phyloP scores from a whole-genome alignment of 1,140 invertebrate genomes.

The Eciton burchellii region DNA sequence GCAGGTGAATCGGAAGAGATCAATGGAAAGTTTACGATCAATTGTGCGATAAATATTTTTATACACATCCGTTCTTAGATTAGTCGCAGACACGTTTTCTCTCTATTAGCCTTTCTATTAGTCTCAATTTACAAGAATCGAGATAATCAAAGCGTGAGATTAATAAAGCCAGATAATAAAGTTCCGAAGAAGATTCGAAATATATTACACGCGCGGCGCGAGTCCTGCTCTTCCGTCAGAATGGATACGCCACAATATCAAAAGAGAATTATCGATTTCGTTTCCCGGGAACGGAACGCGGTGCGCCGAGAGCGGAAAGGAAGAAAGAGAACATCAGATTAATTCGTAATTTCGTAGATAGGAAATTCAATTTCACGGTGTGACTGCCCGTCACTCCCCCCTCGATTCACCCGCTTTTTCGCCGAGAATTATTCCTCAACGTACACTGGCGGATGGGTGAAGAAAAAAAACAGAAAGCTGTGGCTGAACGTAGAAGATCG shows the following conservation, averaged over 20 bases:
- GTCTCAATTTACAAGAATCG: too few relatives aligned
- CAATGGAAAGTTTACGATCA: neutral
- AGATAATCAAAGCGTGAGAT: too few relatives aligned
- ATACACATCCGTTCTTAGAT: too few relatives aligned
- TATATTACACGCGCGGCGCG: neutral
- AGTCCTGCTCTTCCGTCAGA: too few relatives aligned
- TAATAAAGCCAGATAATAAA: too few relatives aligned
- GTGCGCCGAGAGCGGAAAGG: neutral
- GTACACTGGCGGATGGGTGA: neutral
- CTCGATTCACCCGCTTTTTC: conserved; percentile 17
- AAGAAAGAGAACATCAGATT: neutral
- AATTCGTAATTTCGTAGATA: conserved; percentile 27
- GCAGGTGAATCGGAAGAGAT: conserved; percentile 3
- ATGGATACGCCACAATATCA: too few relatives aligned
- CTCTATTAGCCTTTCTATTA: too few relatives aligned
- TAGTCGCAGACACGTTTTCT: too few relatives aligned
- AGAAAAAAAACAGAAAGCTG: too few relatives aligned
- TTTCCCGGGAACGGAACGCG: neutral
- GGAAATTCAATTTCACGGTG: conserved; percentile 33
- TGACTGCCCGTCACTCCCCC: neutral
- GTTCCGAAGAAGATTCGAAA: too few relatives aligned
- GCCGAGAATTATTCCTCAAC: neutral
- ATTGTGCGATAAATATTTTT: neutral
- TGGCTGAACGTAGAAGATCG: conserved; percentile 1
- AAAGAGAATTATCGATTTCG: neutral